Evolutionary conservation across 2,888 invertebrate species (phyloP), one percentile per base, ranked within the genome.

Genomic region (Trileptium ribeirensis): DNA sequence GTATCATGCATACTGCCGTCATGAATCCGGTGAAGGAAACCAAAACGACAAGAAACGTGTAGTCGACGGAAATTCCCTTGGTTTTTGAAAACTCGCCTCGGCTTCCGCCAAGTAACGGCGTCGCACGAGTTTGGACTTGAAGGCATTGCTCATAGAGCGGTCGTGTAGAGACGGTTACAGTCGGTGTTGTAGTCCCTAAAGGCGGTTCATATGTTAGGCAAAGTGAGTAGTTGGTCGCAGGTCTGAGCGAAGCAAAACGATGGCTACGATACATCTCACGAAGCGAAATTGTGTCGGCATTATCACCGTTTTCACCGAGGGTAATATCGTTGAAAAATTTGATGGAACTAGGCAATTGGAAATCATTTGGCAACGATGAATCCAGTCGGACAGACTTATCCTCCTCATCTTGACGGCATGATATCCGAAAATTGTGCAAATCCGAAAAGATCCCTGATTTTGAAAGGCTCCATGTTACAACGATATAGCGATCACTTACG

Each of bases 201-300:
- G 29, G 15, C 0, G 29, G 31, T 29, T 2, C 1, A 67, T 82
- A 82, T 1, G 38, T 1, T 24, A 82, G 37, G 36, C 82, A 82
- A 40, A 82, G 29, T 36, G 79, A 67, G 64, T 82, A 82, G 39
- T 82, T 82, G 38, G 79, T 82, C 1, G 1, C 37, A 19, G 81
- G 74, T 64, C 37, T 0, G 1, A 82, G 79, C 0, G 34, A 36
- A 2, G n/a, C 64, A 33, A 81, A 70, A 8, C 36, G n/a, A 67
- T 74, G 77, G 33, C 64, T 37, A n/a, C 67, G 67, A 67, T 29
- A 79, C 33, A 78, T 31, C 36, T 67, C 37, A 15, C 39, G 75
- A 67, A 82, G 37, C 31, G 75, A 24, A 2, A 15, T n/a, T n/a
- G 19, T 1, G 1, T 74, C 74, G 79, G 34, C 3, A 81, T 38